These are phyloP conservation scores for Lepus europaeus DNA, from an alignment of 2,113 vertebrate genomes.

Conservation along the genomic window DNA sequence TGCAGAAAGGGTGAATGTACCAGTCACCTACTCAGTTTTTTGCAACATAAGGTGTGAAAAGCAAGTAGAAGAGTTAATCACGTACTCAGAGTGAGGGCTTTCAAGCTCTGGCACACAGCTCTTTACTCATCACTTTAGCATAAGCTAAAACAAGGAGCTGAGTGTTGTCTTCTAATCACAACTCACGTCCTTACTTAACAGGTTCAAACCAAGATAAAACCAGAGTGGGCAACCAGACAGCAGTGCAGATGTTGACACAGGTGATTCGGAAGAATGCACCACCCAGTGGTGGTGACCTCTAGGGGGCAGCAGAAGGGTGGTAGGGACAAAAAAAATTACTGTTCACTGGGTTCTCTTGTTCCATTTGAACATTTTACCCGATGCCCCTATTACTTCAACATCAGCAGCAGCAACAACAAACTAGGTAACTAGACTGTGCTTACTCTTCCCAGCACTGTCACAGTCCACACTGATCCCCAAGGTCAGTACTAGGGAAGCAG, in stretches of 20 bases:
- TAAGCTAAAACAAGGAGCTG: constrained; percentile 36
- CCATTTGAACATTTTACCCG: neutral
- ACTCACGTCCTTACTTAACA: constrained; percentile 38
- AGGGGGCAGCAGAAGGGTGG: neutral
- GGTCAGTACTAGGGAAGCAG: neutral
- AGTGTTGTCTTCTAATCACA: constrained; percentile 43
- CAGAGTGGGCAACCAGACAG: neutral
- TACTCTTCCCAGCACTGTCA: neutral
- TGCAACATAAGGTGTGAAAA: constrained; percentile 63
- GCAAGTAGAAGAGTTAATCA: constrained; percentile 66
- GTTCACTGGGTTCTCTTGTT: neutral
- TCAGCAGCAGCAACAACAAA: neutral
- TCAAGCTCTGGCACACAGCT: constrained; percentile 2
- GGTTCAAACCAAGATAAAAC: constrained; percentile 46
- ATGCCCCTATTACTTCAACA: neutral
- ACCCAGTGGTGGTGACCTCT: neutral
- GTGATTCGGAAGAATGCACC: neutral
- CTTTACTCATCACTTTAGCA: constrained; percentile 17
- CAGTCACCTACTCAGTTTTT: constrained; percentile 64
- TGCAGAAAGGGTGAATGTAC: constrained; percentile 57
- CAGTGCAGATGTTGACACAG: neutral
- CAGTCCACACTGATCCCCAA: neutral
- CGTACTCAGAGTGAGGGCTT: constrained; percentile 10
- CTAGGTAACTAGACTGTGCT: neutral
- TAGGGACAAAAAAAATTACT: neutral